Base-by-base conservation (phyloP, 2,797 vertebrate species). In the Lateolabrax maculatus region DNA sequence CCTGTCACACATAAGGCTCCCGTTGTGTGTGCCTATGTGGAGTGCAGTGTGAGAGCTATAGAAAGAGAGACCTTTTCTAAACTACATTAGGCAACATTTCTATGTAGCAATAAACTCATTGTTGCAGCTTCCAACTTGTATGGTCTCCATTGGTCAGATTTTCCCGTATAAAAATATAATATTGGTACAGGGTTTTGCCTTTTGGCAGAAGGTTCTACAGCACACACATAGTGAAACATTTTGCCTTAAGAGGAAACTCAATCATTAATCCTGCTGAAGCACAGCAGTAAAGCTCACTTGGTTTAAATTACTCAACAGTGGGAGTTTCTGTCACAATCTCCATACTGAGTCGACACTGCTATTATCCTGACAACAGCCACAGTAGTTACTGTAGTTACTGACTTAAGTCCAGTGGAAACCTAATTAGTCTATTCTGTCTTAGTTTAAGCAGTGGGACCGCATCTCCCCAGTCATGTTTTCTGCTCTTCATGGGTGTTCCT, bases 1-100 rank as follows among this genome's bases (percentile, higher is more conserved):
- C 91, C 90, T 88, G 83, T 86, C 77, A 48, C 73, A 84, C 82
- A 93, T 84, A 92, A 91, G 64, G 86, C 85, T 64, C 37, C 77
- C 58, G 56, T 91, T 93, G 89, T 92, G 62, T 70, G 73, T 77
- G 60, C 18, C 9, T 70, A 60, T 79, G 82, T 69, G 84, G 27
- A 64, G 68, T 11, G 27, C 57, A 62, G 71, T 77, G 71, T 69
- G 64, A 62, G 53, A 19, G 70, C 15, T 57, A 39, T 46, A 79
- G 56, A 74, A 25, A 55, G 21, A 55, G 23, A 66, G 18, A n/a
- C 25, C 23, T 67, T 75, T 51, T 72, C 25, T 0, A 76, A 77
- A 83, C 57, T 56, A 37, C 27, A 29, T 34, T 16, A 36, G 27
- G 25, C 1, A 67, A 23, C n/a, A 49, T 65, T 56, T 78, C 15